phyloP scores from a whole-genome alignment of 2,113 vertebrate genomes.

The Bos indicus region DNA sequence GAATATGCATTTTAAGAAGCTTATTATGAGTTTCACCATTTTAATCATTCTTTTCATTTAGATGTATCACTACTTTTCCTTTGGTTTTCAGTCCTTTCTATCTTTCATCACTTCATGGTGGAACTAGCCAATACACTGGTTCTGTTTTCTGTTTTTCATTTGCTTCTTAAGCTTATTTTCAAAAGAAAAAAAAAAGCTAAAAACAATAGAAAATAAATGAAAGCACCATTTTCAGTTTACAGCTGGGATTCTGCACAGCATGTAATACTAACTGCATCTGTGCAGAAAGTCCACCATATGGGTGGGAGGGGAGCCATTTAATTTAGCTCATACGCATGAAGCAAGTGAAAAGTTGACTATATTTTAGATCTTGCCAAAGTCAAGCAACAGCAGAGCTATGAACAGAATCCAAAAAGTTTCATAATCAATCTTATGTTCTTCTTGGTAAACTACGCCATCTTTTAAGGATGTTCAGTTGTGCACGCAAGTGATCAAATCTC shows the following conservation, averaged over 20 bases:
- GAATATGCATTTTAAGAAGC: background rate
- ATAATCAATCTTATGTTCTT: constrained; percentile 30
- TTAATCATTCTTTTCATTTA: background rate
- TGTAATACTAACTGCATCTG: constrained; percentile 73
- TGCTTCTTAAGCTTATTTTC: background rate
- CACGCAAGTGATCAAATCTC: background rate
- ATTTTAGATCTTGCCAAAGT: constrained; percentile 55
- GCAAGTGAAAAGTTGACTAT: constrained; percentile 61
- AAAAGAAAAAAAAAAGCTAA: background rate
- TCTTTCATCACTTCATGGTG: background rate
- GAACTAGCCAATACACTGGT: background rate
- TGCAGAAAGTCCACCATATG: constrained; percentile 74
- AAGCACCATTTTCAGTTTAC: constrained; percentile 44
- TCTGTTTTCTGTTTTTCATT: background rate
- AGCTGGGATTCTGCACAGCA: constrained; percentile 72
- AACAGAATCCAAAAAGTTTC: constrained; percentile 37
- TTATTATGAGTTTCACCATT: background rate
- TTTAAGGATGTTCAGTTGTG: background rate
- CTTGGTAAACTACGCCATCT: background rate
- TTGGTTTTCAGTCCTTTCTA: background rate
- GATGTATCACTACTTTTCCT: background rate
- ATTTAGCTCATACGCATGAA: constrained; percentile 74
- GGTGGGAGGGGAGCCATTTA: constrained; percentile 69
- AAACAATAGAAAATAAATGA: constrained; percentile 49
- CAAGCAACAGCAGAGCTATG: constrained; percentile 27